phyloP scores from a whole-genome alignment of 2,797 vertebrate genomes.

The Enoplosus armatus region DNA sequence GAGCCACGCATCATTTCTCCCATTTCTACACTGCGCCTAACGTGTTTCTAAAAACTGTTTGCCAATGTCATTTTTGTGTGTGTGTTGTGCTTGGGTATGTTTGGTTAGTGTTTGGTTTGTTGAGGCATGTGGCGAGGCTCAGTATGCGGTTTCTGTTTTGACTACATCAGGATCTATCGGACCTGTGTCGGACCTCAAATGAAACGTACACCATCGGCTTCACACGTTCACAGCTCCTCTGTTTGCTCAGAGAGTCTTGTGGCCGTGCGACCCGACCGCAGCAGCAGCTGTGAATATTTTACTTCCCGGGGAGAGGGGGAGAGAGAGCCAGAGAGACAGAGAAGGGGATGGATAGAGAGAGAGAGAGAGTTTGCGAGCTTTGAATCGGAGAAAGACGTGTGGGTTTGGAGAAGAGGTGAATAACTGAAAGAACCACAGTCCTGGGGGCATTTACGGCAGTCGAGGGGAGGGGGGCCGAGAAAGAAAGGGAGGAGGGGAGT shows the following conservation, averaged over 20 bases:
- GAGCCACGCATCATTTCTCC: constrained; percentile 66
- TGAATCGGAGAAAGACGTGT: constrained; percentile 57
- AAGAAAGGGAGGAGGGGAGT: constrained; percentile 41
- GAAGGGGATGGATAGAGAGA: constrained; percentile 37
- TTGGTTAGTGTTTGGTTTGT: constrained; percentile 83
- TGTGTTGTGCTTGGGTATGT: constrained; percentile 72
- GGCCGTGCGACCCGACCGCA: constrained; percentile 85
- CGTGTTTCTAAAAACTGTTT: constrained; percentile 70
- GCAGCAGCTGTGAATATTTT: constrained; percentile 88
- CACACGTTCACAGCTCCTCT: constrained; percentile 86
- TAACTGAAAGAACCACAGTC: constrained; percentile 73
- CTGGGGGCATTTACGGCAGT: constrained; percentile 75
- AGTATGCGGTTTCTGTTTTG: constrained; percentile 84
- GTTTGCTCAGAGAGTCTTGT: constrained; percentile 85
- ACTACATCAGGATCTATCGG: constrained; percentile 79
- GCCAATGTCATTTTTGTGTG: constrained; percentile 68
- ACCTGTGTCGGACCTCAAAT: constrained; percentile 84
- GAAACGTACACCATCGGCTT: constrained; percentile 85
- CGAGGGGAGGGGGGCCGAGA: not conserved
- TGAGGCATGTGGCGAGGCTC: constrained; percentile 78
- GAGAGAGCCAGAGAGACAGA: constrained; percentile 37
- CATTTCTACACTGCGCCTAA: constrained; percentile 59
- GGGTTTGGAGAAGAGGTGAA: constrained; percentile 71
- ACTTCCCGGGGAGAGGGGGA: constrained; percentile 74
- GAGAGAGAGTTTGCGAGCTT: constrained; percentile 49